These are phyloP conservation scores for Iselma pallidipennis DNA, from an alignment of 2,888 invertebrate species.

Conservation along the genomic window DNA sequence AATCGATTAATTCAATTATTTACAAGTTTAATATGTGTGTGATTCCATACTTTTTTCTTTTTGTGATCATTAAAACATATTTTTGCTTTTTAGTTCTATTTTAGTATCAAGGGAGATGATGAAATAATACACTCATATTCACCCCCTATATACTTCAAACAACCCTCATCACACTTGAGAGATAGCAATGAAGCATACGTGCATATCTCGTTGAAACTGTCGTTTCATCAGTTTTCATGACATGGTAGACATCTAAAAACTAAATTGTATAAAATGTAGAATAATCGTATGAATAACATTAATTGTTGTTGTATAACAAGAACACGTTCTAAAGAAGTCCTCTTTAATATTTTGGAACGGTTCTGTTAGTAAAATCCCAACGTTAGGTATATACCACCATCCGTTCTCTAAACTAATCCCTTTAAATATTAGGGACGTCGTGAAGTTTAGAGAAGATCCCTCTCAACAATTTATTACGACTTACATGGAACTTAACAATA, in stretches of 20 bases:
- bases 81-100: background rate
- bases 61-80: background rate
- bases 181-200: background rate
- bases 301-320: too few species aligned
- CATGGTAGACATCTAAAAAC: background rate
- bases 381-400: background rate
- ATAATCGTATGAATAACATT: background rate
- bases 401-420: conserved; percentile 1
- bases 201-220: too few species aligned
- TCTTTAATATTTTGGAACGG: background rate
- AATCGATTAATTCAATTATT: background rate
- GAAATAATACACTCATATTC: background rate
- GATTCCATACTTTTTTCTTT: too few species aligned
- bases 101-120: background rate
- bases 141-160: background rate
- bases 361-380: background rate
- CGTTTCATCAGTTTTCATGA: background rate
- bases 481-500: background rate
- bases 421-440: conserved; percentile 3
- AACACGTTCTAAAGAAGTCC: background rate
- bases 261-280: background rate
- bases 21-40: too few species aligned
- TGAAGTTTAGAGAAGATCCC: conserved; percentile 1
- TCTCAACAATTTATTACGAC: conserved; percentile 1
- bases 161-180: background rate